These are phyloP conservation scores for Blastobasis lacticolella DNA, from an alignment of 2,888 invertebrate genomes.

Conservation along the genomic window DNA sequence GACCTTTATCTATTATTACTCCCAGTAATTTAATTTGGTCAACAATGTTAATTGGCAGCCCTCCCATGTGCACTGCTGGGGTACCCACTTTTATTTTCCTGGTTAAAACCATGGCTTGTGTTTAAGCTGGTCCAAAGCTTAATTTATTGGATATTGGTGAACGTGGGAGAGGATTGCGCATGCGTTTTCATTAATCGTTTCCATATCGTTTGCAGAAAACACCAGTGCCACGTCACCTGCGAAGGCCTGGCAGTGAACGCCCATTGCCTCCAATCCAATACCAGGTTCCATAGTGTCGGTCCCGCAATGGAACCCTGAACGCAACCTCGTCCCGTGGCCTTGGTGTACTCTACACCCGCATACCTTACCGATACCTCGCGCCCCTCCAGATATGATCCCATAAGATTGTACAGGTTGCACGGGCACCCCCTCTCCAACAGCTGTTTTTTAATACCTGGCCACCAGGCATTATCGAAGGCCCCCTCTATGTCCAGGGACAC, in stretches of 20 bases:
- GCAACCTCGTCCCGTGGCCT: not conserved
- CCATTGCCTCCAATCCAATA: not conserved
- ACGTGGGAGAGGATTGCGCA: not conserved
- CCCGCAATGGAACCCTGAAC: not conserved
- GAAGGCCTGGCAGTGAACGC: not conserved
- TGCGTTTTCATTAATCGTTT: not conserved
- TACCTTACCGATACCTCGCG: too few species aligned
- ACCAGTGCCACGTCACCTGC: not conserved
- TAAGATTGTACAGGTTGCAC: not conserved
- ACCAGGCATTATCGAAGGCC: not conserved
- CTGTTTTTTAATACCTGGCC: not conserved
- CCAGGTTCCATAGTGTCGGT: not conserved
- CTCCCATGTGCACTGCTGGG: not conserved
- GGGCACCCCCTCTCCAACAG: not conserved
- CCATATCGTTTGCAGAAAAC: not conserved
- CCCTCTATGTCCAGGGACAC: not conserved
- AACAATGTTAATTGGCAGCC: not conserved
- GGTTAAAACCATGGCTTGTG: not conserved
- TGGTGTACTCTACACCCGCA: not conserved
- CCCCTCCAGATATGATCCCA: not conserved
- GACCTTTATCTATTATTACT: not conserved
- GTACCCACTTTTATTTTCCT: not conserved
- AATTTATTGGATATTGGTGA: not conserved
- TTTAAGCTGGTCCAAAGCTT: not conserved
- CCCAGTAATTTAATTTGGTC: not conserved